phyloP scores from a whole-genome alignment of 2,888 invertebrate species.

The Ligdia adustata region DNA sequence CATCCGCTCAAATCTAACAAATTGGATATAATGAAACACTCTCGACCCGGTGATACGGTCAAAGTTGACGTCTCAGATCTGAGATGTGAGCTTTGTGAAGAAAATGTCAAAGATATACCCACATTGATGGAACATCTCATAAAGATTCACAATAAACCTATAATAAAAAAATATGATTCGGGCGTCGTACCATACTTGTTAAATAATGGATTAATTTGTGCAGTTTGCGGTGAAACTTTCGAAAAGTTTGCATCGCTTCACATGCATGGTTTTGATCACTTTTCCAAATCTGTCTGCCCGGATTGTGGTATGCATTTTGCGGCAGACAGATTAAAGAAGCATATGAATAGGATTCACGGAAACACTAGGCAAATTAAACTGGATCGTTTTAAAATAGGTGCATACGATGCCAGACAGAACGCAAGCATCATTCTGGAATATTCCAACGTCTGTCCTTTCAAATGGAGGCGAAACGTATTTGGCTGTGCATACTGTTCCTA shows the following conservation, averaged over 20 bases:
- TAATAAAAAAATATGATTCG: constrained; percentile 45
- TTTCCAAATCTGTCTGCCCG: constrained; percentile 5
- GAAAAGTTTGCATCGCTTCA: constrained; percentile 63
- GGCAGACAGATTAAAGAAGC: constrained; percentile 6
- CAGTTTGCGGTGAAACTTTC: constrained; percentile 57
- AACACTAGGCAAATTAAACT: no score
- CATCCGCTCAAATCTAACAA: neutral
- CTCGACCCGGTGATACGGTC: constrained; percentile 34
- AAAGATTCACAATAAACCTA: constrained; percentile 7
- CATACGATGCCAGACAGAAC: constrained; percentile 54
- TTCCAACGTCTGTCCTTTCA: constrained; percentile 71
- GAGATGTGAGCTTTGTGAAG: constrained; percentile 1
- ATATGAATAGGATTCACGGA: neutral
- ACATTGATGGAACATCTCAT: constrained; percentile 56
- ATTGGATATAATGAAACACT: neutral
- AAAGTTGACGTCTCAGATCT: constrained; percentile 56
- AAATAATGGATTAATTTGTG: constrained; percentile 54
- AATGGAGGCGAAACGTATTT: constrained; percentile 65
- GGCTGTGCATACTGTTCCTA: constrained; percentile 59
- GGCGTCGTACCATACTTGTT: constrained; percentile 57
- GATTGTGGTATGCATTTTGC: constrained; percentile 8
- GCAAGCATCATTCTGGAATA: constrained; percentile 65
- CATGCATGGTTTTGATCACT: constrained; percentile 48
- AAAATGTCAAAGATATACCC: constrained; percentile 41
- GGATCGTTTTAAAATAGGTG: neutral